Evolutionary conservation across 2,888 invertebrate species (phyloP).

Genomic region (Drepana falcataria): DNA sequence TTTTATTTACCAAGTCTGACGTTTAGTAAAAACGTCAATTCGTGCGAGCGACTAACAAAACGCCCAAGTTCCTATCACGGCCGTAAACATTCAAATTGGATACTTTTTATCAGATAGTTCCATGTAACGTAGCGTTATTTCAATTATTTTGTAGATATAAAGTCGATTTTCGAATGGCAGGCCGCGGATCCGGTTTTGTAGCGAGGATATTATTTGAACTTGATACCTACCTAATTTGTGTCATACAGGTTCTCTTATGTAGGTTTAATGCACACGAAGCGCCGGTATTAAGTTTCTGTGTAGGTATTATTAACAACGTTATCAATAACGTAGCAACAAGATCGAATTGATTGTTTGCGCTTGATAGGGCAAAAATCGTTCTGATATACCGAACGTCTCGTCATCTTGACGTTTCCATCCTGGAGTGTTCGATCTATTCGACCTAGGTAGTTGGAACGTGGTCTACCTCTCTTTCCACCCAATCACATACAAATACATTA

Average conservation of each 20-base stretch:
- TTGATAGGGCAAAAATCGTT: too few species aligned
- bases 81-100: constrained; percentile 37
- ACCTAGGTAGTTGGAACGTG: too few species aligned
- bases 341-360: too few species aligned
- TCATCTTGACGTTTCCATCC: too few species aligned
- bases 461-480: too few species aligned
- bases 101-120: constrained; percentile 33
- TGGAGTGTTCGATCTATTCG: too few species aligned
- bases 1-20: constrained; percentile 46
- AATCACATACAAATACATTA: too few species aligned
- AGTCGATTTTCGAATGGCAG: constrained; percentile 18
- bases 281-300: neutral
- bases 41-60: constrained; percentile 31
- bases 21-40: constrained; percentile 31
- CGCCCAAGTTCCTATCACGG: constrained; percentile 22
- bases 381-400: too few species aligned
- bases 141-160: constrained; percentile 23
- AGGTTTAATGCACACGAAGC: neutral
- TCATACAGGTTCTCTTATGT: neutral
- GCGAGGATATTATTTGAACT: constrained; percentile 8
- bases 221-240: constrained; percentile 9
- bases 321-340: neutral
- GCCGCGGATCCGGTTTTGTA: constrained; percentile 14
- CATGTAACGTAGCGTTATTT: constrained; percentile 24
- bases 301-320: neutral